Evolutionary conservation across 2,888 invertebrate genomes (phyloP).

Genomic region (Tanytarsus gracilentus): DNA sequence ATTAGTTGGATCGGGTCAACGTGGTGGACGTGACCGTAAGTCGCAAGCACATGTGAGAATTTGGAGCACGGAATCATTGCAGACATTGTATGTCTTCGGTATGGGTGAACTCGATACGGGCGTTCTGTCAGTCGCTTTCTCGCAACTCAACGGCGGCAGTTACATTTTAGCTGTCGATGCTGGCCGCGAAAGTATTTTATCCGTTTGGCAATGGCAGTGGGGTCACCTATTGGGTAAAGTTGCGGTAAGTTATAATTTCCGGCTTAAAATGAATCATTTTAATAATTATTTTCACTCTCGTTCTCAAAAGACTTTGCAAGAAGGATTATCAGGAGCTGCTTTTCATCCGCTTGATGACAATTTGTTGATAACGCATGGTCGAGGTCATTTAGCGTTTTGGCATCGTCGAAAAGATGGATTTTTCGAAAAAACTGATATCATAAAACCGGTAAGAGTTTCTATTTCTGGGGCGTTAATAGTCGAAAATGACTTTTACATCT

Average conservation of each 20-base stretch:
- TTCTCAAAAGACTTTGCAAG: slow-evolving; percentile 67
- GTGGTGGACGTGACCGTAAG: slow-evolving; percentile 71
- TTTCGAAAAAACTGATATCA: slow-evolving; percentile 80
- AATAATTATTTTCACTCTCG: background rate
- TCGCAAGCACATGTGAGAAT: slow-evolving; percentile 84
- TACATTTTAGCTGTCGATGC: slow-evolving; percentile 84
- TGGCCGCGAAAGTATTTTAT: slow-evolving; percentile 78
- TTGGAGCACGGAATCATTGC: slow-evolving; percentile 84
- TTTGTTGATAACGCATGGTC: slow-evolving; percentile 82
- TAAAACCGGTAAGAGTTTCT: slow-evolving; percentile 58
- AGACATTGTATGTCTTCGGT: slow-evolving; percentile 82
- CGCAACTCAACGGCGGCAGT: slow-evolving; percentile 83
- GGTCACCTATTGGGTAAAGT: slow-evolving; percentile 88
- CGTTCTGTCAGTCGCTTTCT: slow-evolving; percentile 81
- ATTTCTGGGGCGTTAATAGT: background rate
- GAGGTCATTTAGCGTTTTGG: slow-evolving; percentile 88
- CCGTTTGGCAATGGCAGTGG: slow-evolving; percentile 95
- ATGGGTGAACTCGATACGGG: slow-evolving; percentile 84
- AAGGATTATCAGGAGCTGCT: slow-evolving; percentile 76
- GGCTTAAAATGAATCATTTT: background rate
- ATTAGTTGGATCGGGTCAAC: slow-evolving; percentile 83
- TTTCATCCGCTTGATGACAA: slow-evolving; percentile 90
- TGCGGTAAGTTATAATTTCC: slow-evolving; percentile 62
- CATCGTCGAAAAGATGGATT: slow-evolving; percentile 83
- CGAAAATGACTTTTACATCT: slow-evolving; percentile 27